Evolutionary conservation across 1,140 invertebrate genomes (phyloP).

Genomic region (Schlechtendalia chinensis): DNA sequence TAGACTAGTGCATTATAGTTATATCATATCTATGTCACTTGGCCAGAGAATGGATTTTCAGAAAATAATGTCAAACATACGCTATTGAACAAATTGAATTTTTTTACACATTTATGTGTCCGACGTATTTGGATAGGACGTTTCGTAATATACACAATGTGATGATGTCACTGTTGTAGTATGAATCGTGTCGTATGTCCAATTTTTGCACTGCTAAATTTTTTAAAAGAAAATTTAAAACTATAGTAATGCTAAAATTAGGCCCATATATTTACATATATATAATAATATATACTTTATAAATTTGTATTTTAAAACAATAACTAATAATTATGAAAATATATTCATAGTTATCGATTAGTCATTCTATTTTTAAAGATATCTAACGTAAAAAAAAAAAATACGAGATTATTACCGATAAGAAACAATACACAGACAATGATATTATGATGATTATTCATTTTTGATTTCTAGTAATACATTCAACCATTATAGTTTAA

Average conservation of each 20-base stretch:
- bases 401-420: not conserved
- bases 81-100: conserved; percentile 31
- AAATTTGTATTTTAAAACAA: not conserved
- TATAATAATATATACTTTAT: no score
- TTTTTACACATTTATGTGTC: not conserved
- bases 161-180: conserved; percentile 41
- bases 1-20: conserved; percentile 13
- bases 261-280: not conserved
- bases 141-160: conserved; percentile 47
- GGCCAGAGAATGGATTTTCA: conserved; percentile 9
- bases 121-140: conserved; percentile 32
- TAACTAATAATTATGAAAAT: not conserved
- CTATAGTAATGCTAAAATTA: not conserved
- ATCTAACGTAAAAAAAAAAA: conserved; percentile 16
- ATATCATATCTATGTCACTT: conserved; percentile 42
- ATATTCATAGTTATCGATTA: not conserved
- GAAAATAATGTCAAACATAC: conserved; percentile 33
- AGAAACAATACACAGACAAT: not conserved
- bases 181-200: conserved; percentile 16
- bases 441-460: not conserved
- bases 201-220: not conserved
- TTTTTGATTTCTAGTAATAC: not conserved
- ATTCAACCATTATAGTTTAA: no score
- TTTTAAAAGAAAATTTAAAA: conserved; percentile 15
- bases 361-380: conserved; percentile 16